Conservation (phyloP, 30 jellyfish, hydroid and myxozoan species). For the Aurelia aurita complex sp. Pacific region DNA sequence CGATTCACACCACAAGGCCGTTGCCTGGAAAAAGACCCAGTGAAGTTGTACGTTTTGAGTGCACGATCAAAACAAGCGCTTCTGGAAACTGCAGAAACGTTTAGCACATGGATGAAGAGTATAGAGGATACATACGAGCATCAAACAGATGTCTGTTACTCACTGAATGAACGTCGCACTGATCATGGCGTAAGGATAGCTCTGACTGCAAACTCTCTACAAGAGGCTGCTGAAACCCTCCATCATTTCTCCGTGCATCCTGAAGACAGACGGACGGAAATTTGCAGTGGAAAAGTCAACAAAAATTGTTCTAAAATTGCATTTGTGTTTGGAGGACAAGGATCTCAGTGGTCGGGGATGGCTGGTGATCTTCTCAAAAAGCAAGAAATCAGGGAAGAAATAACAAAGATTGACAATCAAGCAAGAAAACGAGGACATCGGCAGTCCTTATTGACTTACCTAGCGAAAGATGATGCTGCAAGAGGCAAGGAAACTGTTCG, state of each 20-base stretch:
- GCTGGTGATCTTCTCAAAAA: constrained; percentile 54
- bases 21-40: not conserved
- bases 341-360: constrained; percentile 82
- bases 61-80: constrained; percentile 60
- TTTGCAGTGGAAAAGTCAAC: constrained; percentile 28
- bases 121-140: constrained; percentile 30
- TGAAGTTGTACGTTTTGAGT: constrained; percentile 30
- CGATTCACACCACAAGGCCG: not conserved
- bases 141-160: constrained; percentile 16
- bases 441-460: constrained; percentile 43
- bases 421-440: constrained; percentile 53
- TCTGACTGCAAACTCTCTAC: constrained; percentile 18
- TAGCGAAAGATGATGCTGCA: constrained; percentile 10
- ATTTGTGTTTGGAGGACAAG: constrained; percentile 76
- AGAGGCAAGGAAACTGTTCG: too few species aligned
- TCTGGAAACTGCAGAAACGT: constrained; percentile 29
- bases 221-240: constrained; percentile 16
- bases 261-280: constrained; percentile 8
- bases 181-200: constrained; percentile 51
- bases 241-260: constrained; percentile 8
- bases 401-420: constrained; percentile 21
- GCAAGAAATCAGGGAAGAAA: not conserved
- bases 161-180: constrained; percentile 57
- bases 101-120: constrained; percentile 46
- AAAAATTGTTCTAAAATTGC: constrained; percentile 31